These are phyloP conservation scores for Mechanitis mazaeus DNA, from an alignment of 2,888 invertebrate species.

Conservation along the genomic window DNA sequence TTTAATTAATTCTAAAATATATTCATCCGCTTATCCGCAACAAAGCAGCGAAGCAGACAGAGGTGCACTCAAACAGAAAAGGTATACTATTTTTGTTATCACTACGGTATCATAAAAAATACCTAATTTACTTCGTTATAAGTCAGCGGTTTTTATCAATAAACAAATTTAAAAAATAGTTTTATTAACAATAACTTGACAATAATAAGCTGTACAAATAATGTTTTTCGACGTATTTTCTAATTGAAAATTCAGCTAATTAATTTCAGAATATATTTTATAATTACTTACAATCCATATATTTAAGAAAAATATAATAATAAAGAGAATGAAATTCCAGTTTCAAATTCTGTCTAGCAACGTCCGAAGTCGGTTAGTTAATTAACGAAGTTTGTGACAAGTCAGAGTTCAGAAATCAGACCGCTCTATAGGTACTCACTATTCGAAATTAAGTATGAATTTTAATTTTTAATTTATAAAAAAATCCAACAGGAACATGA, in stretches of 20 bases:
- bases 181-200: no score
- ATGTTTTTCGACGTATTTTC: no score
- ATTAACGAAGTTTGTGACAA: constrained; percentile 21
- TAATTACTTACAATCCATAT: no score
- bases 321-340: no score
- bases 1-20: constrained; percentile 1
- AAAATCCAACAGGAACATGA: no score
- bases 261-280: no score
- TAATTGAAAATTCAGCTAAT: no score
- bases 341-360: background rate
- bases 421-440: background rate
- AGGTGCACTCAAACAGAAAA: background rate
- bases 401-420: constrained; percentile 12
- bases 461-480: no score
- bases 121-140: background rate
- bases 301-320: no score
- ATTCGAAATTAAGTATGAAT: background rate
- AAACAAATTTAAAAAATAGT: no score
- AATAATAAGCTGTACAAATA: no score
- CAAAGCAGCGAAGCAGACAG: background rate
- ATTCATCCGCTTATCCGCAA: constrained; percentile 5
- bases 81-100: background rate
- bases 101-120: background rate
- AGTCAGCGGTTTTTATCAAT: no score
- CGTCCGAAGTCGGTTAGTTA: constrained; percentile 19